Evolutionary conservation across 2,797 vertebrate species (phyloP).

Genomic region (Fundulus diaphanus): DNA sequence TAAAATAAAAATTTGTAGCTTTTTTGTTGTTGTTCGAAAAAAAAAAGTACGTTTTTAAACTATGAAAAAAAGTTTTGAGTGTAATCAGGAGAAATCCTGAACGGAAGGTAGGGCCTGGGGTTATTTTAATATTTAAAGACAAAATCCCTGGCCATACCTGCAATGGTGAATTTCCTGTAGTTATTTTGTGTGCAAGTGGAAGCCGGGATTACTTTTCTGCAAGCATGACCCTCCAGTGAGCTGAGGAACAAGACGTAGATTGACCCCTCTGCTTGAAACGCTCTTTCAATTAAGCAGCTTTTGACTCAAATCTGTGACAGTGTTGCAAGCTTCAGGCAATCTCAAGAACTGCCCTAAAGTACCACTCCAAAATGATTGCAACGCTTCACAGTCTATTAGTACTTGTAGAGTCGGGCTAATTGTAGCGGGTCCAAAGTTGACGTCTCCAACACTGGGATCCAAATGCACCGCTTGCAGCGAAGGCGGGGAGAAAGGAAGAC

Average conservation of each 20-base stretch:
- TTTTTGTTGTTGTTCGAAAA: too few relatives aligned
- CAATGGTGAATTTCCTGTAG: not conserved
- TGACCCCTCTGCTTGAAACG: not conserved
- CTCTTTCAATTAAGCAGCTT: constrained; percentile 1
- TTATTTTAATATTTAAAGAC: not conserved
- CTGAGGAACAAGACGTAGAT: not conserved
- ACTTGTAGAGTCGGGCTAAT: not conserved
- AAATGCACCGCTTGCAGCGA: constrained; percentile 1
- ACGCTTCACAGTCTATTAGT: not conserved
- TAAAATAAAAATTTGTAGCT: too few relatives aligned
- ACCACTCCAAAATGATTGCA: not conserved
- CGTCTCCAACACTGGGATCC: constrained; percentile 38
- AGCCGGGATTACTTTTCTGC: not conserved
- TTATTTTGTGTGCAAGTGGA: not conserved
- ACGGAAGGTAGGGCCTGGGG: not conserved
- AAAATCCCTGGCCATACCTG: not conserved
- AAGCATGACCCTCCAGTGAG: not conserved
- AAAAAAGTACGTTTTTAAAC: not conserved
- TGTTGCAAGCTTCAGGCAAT: not conserved
- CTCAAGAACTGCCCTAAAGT: not conserved
- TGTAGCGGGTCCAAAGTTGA: constrained; percentile 35
- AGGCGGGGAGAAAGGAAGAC: constrained; percentile 3
- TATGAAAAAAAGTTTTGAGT: not conserved
- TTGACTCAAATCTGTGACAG: not conserved
- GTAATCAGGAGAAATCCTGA: not conserved